Conservation (phyloP, 2,113 vertebrate genomes). For the Lynx canadensis region DNA sequence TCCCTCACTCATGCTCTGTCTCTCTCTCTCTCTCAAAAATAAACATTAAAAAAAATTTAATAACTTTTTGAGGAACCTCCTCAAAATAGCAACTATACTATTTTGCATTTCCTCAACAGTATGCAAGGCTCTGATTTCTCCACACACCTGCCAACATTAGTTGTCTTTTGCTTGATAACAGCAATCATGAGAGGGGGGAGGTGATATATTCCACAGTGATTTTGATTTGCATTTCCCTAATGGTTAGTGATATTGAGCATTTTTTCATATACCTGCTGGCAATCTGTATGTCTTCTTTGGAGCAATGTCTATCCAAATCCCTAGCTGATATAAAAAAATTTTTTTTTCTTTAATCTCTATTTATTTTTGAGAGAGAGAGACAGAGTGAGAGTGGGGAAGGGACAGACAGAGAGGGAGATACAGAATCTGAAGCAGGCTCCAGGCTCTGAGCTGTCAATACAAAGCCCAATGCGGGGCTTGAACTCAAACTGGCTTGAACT, state of each 20-base stretch:
- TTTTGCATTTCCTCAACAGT: background rate
- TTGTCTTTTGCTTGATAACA: background rate
- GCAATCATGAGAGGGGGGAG: background rate
- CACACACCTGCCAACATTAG: background rate
- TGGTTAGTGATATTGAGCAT: background rate
- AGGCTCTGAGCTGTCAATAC: no score
- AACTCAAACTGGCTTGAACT: no score
- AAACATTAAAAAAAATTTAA: no score
- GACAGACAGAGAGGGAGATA: no score
- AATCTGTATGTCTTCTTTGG: background rate
- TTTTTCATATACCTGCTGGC: background rate
- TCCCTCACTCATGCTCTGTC: no score
- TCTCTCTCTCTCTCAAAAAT: no score
- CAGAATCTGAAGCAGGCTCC: no score
- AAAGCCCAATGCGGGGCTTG: no score
- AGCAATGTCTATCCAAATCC: background rate
- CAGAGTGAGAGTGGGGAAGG: no score
- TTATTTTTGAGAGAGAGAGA: no score
- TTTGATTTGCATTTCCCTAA: background rate
- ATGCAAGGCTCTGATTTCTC: background rate
- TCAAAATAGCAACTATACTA: background rate
- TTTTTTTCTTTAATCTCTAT: no score
- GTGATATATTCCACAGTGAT: background rate
- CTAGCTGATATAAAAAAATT: background rate
- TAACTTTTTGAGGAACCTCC: background rate